A percentile compares a stretch with the other conserved stretches of the same genome.
Evolutionary conservation across 2,888 invertebrate genomes (phyloP).

Genomic region (Acleris holmiana): DNA sequence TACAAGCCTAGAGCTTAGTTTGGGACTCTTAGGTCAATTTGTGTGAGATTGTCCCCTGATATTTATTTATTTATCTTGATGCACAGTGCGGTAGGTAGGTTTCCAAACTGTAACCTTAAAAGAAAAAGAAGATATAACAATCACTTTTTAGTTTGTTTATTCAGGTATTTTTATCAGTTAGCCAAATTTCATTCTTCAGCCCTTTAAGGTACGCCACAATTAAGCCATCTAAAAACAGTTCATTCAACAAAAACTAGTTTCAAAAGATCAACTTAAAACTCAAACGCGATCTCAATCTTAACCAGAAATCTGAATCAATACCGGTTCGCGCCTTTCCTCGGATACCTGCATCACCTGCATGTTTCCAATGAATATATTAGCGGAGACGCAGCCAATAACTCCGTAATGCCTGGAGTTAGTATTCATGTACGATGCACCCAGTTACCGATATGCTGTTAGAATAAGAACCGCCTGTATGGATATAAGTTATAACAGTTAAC

Average conservation of each 20-base stretch:
- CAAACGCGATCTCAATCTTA: neutral
- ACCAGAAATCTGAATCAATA: conserved; percentile 1
- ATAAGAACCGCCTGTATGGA: neutral
- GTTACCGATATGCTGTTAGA: conserved; percentile 14
- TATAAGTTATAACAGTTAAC: too few species aligned
- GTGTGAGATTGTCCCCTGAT: too few species aligned
- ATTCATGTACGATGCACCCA: conserved; percentile 51
- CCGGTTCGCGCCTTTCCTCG: conserved; percentile 55
- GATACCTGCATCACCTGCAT: conserved; percentile 53
- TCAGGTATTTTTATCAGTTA: too few species aligned
- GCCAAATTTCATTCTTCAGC: too few species aligned
- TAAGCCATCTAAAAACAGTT: neutral
- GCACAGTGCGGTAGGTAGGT: too few species aligned
- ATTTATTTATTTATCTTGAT: too few species aligned
- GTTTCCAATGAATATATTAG: conserved; percentile 76
- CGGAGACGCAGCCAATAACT: conserved; percentile 52
- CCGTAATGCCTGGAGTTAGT: conserved; percentile 61
- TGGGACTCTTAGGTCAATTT: too few species aligned
- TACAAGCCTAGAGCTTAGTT: too few species aligned
- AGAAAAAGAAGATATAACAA: too few species aligned
- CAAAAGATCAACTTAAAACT: neutral
- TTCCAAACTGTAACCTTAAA: too few species aligned
- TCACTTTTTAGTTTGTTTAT: too few species aligned
- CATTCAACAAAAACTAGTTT: neutral
- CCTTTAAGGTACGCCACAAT: neutral